Evolutionary conservation across 2,113 vertebrate genomes (phyloP).

Genomic region (Etheostoma cragini): DNA sequence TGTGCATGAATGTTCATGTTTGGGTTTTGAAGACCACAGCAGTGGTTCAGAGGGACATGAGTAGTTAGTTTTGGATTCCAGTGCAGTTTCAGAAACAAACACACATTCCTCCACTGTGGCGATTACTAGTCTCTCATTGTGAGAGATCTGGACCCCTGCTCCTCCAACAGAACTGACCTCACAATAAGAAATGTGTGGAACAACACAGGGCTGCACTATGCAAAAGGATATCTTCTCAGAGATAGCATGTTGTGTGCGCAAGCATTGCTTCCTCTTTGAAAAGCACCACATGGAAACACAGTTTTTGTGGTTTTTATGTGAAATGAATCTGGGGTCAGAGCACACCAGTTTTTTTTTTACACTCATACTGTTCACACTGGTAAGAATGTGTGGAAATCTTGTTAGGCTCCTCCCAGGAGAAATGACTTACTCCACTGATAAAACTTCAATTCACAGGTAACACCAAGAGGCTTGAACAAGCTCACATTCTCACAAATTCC

Average conservation of each 20-base stretch:
- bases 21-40: neutral
- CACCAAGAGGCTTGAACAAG: conserved; percentile 4
- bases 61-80: conserved; percentile 54
- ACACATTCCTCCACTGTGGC: conserved; percentile 34
- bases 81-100: conserved; percentile 32
- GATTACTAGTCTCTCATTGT: conserved; percentile 15
- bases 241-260: neutral
- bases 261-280: conserved; percentile 8
- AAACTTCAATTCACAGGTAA: conserved; percentile 21
- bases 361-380: conserved; percentile 8
- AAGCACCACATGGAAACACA: conserved; percentile 13
- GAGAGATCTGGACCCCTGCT: conserved; percentile 34
- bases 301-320: neutral
- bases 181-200: conserved; percentile 16
- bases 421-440: conserved; percentile 31
- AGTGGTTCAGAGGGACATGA: conserved; percentile 3
- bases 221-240: conserved; percentile 50
- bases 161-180: conserved; percentile 54
- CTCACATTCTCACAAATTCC: conserved; percentile 24
- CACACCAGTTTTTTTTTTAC: conserved; percentile 28
- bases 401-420: conserved; percentile 21
- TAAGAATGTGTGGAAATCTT: conserved; percentile 43
- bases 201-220: neutral
- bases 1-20: neutral
- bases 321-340: conserved; percentile 24